phyloP scores from a whole-genome alignment of 1,140 invertebrate species.

The Reticulitermes speratus region DNA sequence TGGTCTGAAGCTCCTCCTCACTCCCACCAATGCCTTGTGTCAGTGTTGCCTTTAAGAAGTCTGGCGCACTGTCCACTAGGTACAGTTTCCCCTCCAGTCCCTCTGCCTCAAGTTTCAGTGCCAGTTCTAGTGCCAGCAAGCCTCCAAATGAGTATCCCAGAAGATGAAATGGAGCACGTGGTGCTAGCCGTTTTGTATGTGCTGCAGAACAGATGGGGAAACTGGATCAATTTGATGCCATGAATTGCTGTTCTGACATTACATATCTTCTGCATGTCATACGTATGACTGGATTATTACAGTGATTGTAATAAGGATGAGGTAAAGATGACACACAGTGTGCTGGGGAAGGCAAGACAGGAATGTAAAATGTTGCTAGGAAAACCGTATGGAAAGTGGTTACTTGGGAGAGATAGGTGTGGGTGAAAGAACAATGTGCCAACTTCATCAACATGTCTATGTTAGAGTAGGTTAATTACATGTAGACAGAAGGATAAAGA shows the following conservation, averaged over 20 bases:
- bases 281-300: neutral
- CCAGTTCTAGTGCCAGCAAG: slow-evolving; percentile 26
- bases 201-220: neutral
- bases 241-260: neutral
- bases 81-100: slow-evolving; percentile 36
- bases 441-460: too few species aligned
- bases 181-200: neutral
- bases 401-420: neutral
- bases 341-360: neutral
- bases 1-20: neutral
- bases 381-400: neutral
- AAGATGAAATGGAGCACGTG: slow-evolving; percentile 51
- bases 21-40: neutral
- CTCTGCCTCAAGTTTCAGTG: slow-evolving; percentile 16
- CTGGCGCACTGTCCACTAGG: slow-evolving; percentile 49
- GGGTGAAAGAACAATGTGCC: too few species aligned
- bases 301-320: neutral
- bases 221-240: too few species aligned
- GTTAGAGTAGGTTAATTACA: too few species aligned
- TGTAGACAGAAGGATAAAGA: too few species aligned
- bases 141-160: slow-evolving; percentile 67
- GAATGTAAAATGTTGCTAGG: neutral
- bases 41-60: slow-evolving; percentile 41
- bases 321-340: neutral
- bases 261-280: neutral